Conservation (phyloP, 2,797 vertebrate species). For the Ammospiza maritima region DNA sequence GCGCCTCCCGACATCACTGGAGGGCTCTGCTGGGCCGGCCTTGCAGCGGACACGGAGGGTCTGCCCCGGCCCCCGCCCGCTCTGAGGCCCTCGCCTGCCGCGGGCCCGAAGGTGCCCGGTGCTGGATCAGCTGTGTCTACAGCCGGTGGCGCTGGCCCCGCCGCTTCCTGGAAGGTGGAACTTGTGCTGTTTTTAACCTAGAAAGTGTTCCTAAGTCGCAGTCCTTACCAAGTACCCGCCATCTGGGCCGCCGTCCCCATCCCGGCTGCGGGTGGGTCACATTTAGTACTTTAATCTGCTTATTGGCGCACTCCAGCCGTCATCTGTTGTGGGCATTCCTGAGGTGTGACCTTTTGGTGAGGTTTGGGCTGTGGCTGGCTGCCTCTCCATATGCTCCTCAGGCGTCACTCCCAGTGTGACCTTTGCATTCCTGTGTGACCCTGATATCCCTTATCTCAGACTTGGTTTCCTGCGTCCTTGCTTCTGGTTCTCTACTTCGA, state of each 20-base stretch:
- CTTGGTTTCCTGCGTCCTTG: accelerated
- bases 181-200: background rate
- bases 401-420: accelerated
- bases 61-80: too few species aligned
- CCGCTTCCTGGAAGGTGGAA: background rate
- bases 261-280: background rate
- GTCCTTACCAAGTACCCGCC: background rate
- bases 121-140: background rate
- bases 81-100: background rate
- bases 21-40: background rate
- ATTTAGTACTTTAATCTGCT: background rate
- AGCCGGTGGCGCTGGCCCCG: background rate
- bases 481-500: background rate
- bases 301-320: accelerated
- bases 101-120: background rate
- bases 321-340: background rate
- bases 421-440: background rate
- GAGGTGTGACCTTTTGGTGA: background rate
- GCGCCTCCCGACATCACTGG: background rate
- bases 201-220: background rate
- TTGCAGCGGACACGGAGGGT: too few species aligned
- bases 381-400: background rate
- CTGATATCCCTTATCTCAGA: background rate
- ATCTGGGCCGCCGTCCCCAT: background rate
- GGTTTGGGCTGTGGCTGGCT: background rate